These are phyloP conservation scores for Macquaria ambigua DNA, from an alignment of 2,113 vertebrate genomes.

Conservation along the genomic window DNA sequence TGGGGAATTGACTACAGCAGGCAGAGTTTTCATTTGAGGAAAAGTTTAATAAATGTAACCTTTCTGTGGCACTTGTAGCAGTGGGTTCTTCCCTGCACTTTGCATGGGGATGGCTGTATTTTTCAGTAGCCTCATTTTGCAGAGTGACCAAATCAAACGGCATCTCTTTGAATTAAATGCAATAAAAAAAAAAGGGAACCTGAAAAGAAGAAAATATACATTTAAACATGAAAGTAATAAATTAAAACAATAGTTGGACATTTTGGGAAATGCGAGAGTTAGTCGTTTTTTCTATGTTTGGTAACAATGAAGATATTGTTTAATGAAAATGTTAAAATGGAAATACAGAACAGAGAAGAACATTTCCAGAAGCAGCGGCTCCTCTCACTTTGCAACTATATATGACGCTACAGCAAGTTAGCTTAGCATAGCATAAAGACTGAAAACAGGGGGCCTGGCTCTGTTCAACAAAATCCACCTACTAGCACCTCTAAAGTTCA, in stretches of 20 bases:
- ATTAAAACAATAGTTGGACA: background rate
- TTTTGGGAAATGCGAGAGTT: background rate
- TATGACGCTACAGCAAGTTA: background rate
- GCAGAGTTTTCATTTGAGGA: constrained; percentile 79
- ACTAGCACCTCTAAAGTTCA: background rate
- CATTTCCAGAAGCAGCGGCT: background rate
- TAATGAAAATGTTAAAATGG: background rate
- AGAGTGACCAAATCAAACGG: constrained; percentile 22
- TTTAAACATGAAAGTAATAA: background rate
- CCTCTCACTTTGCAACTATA: background rate
- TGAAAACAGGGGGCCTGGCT: too few relatives aligned
- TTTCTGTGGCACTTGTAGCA: constrained; percentile 63
- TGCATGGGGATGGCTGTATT: constrained; percentile 19
- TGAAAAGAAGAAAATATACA: background rate
- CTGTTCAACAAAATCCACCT: too few relatives aligned
- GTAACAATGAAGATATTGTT: background rate
- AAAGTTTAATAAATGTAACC: constrained; percentile 83
- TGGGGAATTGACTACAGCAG: constrained; percentile 78
- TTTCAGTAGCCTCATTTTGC: constrained; percentile 26
- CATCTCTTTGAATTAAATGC: background rate
- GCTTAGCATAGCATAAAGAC: background rate
- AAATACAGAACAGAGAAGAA: background rate
- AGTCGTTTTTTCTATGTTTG: background rate
- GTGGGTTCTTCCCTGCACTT: constrained; percentile 22
- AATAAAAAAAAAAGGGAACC: background rate